A percentile compares a stretch with the other conserved stretches of the same genome.
These are phyloP conservation scores for Daptonema setosum DNA, from an alignment of 2,888 invertebrate species.

Conservation along the genomic window DNA sequence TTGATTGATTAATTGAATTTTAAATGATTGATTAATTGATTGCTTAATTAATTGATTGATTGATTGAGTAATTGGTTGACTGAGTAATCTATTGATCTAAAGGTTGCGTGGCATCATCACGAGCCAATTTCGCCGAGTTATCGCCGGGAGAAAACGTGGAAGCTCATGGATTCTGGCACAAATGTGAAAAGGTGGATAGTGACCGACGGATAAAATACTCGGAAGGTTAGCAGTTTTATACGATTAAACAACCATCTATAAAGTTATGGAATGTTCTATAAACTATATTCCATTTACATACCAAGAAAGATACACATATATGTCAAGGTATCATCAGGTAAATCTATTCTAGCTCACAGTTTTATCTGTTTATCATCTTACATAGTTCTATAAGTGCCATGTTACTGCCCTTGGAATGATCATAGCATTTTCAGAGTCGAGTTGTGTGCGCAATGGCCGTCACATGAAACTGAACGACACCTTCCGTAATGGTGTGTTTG, in stretches of 20 bases:
- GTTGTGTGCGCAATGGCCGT: background rate
- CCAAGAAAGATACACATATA: background rate
- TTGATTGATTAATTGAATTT: too few species aligned
- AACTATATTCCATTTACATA: too few species aligned
- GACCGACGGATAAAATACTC: background rate
- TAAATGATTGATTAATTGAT: too few species aligned
- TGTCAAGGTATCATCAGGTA: too few species aligned
- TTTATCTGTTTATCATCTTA: background rate
- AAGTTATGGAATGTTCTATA: too few species aligned
- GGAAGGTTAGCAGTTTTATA: background rate
- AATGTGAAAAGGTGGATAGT: conserved; percentile 10
- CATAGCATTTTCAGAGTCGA: background rate
- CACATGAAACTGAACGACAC: background rate
- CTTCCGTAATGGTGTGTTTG: background rate
- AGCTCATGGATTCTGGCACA: conserved; percentile 13
- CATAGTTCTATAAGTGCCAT: background rate
- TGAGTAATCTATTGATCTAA: conserved; percentile 3
- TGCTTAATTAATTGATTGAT: too few species aligned
- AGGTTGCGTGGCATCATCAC: conserved; percentile 12
- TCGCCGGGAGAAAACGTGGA: conserved; percentile 11
- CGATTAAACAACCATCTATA: background rate
- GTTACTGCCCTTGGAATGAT: too few species aligned
- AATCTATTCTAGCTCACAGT: too few species aligned
- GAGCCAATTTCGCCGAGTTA: conserved; percentile 12
- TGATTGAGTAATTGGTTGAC: too few species aligned